These are phyloP conservation scores for Fukomys damarensis DNA, from an alignment of 2,113 vertebrate genomes.

Conservation along the genomic window DNA sequence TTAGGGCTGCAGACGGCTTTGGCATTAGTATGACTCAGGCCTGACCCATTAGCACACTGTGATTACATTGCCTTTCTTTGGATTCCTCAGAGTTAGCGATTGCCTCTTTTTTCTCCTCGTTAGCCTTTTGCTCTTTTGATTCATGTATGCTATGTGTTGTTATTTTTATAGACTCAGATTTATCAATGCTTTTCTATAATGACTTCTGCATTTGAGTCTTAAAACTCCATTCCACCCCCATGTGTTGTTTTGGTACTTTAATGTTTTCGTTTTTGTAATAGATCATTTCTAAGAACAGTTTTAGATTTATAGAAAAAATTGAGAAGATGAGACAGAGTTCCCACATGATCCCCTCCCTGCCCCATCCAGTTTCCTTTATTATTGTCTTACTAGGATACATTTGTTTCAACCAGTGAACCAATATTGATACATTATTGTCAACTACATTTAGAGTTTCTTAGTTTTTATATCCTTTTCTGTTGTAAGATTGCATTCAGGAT, in stretches of 20 bases:
- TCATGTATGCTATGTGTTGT: neutral
- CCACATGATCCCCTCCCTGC: rapidly evolving
- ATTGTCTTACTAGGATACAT: neutral
- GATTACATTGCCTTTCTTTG: conserved; percentile 23
- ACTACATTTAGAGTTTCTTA: neutral
- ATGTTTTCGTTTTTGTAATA: conserved; percentile 2
- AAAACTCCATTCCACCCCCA: neutral
- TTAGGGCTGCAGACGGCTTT: neutral
- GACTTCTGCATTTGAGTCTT: neutral
- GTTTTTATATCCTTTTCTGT: neutral
- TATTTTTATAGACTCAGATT: neutral
- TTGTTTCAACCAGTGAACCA: neutral
- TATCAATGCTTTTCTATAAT: neutral
- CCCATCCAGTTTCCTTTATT: neutral
- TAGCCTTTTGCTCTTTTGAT: neutral
- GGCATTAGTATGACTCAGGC: neutral
- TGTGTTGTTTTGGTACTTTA: neutral
- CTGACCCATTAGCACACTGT: neutral
- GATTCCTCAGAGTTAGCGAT: neutral
- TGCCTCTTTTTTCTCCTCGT: neutral
- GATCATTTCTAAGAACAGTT: conserved; percentile 12
- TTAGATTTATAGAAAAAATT: conserved; percentile 48
- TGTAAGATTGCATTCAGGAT: neutral
- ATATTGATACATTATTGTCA: neutral
- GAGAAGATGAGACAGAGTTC: neutral